Percentiles rank a stretch among this genome's conserved stretches.
These are phyloP conservation scores for Enteromius thamalakanensis DNA, from an alignment of 2,797 vertebrate genomes.

Conservation along the genomic window DNA sequence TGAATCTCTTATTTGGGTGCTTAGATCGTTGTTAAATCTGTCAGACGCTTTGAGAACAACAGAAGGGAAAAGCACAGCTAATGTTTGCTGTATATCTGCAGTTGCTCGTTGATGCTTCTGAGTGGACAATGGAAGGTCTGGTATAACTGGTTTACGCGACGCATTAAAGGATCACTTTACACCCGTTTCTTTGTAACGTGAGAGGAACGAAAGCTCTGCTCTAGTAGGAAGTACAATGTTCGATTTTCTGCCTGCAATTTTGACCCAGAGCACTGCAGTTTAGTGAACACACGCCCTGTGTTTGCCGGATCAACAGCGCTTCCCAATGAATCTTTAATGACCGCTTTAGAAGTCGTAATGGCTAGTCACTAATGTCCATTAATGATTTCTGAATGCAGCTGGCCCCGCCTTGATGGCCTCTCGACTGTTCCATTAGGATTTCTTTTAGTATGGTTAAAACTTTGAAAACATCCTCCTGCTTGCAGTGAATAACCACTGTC, in stretches of 20 bases:
- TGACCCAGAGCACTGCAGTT: constrained; percentile 73
- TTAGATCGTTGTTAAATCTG: not conserved
- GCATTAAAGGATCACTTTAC: constrained; percentile 90
- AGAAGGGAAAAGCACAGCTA: constrained; percentile 59
- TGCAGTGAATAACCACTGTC: constrained; percentile 58
- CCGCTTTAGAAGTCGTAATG: constrained; percentile 93
- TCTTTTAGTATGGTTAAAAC: constrained; percentile 92
- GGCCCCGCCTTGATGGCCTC: constrained; percentile 90
- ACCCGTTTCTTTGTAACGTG: constrained; percentile 85
- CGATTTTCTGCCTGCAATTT: constrained; percentile 70
- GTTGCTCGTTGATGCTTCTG: constrained; percentile 68
- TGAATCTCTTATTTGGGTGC: constrained; percentile 3
- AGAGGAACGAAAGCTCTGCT: constrained; percentile 82
- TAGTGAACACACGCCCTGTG: constrained; percentile 71
- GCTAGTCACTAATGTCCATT: constrained; percentile 97
- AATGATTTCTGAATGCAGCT: constrained; percentile 94
- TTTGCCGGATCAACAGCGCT: constrained; percentile 85
- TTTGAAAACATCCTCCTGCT: constrained; percentile 81
- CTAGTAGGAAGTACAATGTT: constrained; percentile 81
- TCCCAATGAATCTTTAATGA: constrained; percentile 98
- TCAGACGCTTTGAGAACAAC: constrained; percentile 42
- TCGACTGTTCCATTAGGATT: constrained; percentile 87
- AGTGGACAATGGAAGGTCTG: constrained; percentile 71
- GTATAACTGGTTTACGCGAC: constrained; percentile 81
- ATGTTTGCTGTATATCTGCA: constrained; percentile 67